Conservation (phyloP, 2,888 invertebrate genomes). For the Fabriciana adippe region DNA sequence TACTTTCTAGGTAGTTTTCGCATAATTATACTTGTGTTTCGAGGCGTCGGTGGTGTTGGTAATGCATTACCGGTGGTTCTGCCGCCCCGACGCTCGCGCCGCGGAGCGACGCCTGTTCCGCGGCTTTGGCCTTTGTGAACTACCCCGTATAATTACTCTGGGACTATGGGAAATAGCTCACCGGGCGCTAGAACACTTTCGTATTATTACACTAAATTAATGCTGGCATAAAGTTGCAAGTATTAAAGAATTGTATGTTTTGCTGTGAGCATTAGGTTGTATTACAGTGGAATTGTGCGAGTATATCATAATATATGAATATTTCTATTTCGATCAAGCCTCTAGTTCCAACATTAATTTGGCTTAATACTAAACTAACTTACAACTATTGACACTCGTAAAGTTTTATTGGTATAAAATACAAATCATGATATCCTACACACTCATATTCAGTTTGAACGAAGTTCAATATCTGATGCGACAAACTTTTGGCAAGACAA, state of each 20-base stretch:
- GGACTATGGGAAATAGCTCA: conserved; percentile 77
- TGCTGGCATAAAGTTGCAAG: conserved; percentile 50
- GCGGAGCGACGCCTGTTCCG: conserved; percentile 50
- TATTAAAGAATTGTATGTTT: conserved; percentile 14
- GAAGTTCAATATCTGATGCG: conserved; percentile 56
- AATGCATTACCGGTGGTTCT: conserved; percentile 51
- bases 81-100: conserved; percentile 39
- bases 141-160: conserved; percentile 73
- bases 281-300: not conserved
- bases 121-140: conserved; percentile 64
- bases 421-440: conserved; percentile 23
- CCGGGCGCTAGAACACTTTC: conserved; percentile 65
- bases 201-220: conserved; percentile 69
- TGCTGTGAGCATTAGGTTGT: not conserved
- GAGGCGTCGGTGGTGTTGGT: conserved; percentile 43
- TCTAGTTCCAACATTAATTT: too few species aligned
- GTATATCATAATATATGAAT: too few species aligned
- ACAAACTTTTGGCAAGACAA: conserved; percentile 70
- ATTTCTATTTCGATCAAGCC: too few species aligned
- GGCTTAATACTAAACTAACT: conserved; percentile 1
- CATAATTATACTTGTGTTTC: conserved; percentile 20
- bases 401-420: conserved; percentile 29
- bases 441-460: conserved; percentile 31
- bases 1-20: not conserved
- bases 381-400: conserved; percentile 3